A percentile compares a stretch with the other conserved stretches of the same genome.
Conservation (phyloP, 2,888 invertebrate species). For the Drosophila eohydei region DNA sequence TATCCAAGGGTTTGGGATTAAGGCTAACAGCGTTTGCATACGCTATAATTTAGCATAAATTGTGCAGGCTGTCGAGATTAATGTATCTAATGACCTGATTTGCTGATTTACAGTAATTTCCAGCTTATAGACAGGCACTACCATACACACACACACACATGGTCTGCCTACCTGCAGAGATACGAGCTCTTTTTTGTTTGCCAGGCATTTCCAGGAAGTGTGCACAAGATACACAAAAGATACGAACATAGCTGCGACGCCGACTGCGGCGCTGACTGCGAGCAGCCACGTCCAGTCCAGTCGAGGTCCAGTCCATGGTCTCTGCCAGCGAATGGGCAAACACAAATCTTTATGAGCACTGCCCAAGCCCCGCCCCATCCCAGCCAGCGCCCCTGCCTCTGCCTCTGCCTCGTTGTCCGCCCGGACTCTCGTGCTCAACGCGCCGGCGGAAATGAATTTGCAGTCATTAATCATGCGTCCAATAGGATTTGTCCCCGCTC, state of each 20-base stretch:
- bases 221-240: conserved; percentile 64
- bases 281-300: conserved; percentile 3
- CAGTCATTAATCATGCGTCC: conserved; percentile 79
- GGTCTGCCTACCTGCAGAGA: conserved; percentile 60
- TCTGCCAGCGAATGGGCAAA: conserved; percentile 45
- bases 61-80: conserved; percentile 80
- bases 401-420: not conserved
- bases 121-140: conserved; percentile 60
- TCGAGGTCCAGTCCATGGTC: conserved; percentile 19
- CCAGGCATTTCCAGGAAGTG: conserved; percentile 71
- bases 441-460: conserved; percentile 76
- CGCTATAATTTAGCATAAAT: conserved; percentile 77
- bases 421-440: conserved; percentile 10
- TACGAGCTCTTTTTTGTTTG: conserved; percentile 57
- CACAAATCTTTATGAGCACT: conserved; percentile 54
- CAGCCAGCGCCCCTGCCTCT: not conserved
- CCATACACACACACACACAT: conserved; percentile 22
- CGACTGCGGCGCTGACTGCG: conserved; percentile 5
- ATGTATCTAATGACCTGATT: conserved; percentile 82
- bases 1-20: conserved; percentile 67
- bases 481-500: conserved; percentile 62
- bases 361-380: conserved; percentile 6
- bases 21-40: conserved; percentile 47
- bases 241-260: conserved; percentile 28
- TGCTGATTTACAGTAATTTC: conserved; percentile 81